A percentile compares a stretch with the other conserved stretches of the same genome.
phyloP scores from a whole-genome alignment of 2,888 invertebrate genomes.

The Oasisia sp. region DNA sequence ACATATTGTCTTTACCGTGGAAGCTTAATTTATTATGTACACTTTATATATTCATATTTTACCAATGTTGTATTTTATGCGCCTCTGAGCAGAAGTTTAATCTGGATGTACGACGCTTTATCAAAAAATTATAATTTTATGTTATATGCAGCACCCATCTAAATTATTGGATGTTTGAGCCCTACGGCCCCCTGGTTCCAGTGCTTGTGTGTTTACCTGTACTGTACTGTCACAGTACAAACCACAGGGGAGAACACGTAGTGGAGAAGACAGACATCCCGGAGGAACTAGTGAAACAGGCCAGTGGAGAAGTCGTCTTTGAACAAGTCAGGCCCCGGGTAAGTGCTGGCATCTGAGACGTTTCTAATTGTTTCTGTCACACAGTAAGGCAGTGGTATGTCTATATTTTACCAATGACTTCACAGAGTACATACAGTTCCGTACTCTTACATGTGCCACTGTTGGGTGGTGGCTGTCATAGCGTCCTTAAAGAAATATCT shows the following conservation, averaged over 20 bases:
- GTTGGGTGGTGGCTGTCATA: background rate
- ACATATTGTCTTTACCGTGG: too few relatives aligned
- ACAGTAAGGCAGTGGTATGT: background rate
- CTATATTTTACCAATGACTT: background rate
- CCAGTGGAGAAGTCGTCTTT: slow-evolving; percentile 51
- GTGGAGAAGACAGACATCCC: slow-evolving; percentile 57
- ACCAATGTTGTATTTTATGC: too few relatives aligned
- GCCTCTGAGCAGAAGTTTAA: too few relatives aligned
- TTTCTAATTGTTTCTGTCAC: background rate
- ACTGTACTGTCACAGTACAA: slow-evolving; percentile 22
- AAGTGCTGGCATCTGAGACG: background rate
- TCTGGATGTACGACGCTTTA: too few relatives aligned
- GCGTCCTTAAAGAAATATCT: background rate
- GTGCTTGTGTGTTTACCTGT: too few relatives aligned
- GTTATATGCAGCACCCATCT: too few relatives aligned
- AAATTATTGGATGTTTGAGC: too few relatives aligned
- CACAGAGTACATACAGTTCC: background rate
- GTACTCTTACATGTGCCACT: background rate
- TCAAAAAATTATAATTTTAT: too few relatives aligned
- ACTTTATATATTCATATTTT: too few relatives aligned
- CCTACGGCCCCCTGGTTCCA: too few relatives aligned
- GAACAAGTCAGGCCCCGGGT: slow-evolving; percentile 54
- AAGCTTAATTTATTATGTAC: too few relatives aligned
- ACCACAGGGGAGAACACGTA: slow-evolving; percentile 46
- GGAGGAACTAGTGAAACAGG: slow-evolving; percentile 52